Base-by-base conservation (phyloP, 30 jellyfish, hydroid and myxozoan species). In the Hydractinia symbiolongicarpus region DNA sequence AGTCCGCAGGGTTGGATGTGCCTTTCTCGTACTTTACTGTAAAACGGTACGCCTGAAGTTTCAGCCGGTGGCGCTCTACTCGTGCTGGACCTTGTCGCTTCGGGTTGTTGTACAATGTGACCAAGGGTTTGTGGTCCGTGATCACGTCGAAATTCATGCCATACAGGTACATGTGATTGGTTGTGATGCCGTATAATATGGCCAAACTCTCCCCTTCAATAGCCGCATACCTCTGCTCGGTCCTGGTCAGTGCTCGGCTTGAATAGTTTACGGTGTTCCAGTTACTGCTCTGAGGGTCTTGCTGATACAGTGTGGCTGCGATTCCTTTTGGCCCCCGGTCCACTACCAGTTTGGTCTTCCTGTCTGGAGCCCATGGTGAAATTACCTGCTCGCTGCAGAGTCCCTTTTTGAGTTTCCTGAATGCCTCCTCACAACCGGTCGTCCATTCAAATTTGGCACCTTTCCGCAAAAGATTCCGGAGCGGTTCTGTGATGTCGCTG, bases 291-390 rank as follows among this genome's bases (percentile, higher is more conserved):
- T 78, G 81, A 14, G 79, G 81, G 58, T 78, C 86, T 61, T 78
- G 44, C 53, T 78, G 86, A 64, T 54, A 62, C 73, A 62, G 51
- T 61, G 86, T 78, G n/a, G 81, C 86, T 30, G 81, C 72, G 14
- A 78, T 78, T 16, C 86, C 86, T 78, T n/a, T 50, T 50, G 84
- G 84, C 16, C 84, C 84, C 68, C 84, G 61, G 84, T 76, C 81
- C n/a, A 51, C 64, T 64, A 78, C 73, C 16, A 62, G 64, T 64
- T 78, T 64, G 16, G 86, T 78, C 53, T 61, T 54, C 8, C 86
- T 40, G 61, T 69, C 83, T 55, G 61, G 66, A 52, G 73, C 86
- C 81, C 86, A 78, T 44, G 79, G 86, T 11, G 84, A 81, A 56
- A 78, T 78, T 51, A 77, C 85, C 50, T 52, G 58, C 61, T 78